Base-by-base conservation (phyloP, 1,140 invertebrate genomes). In the Caerostris darwini region DNA sequence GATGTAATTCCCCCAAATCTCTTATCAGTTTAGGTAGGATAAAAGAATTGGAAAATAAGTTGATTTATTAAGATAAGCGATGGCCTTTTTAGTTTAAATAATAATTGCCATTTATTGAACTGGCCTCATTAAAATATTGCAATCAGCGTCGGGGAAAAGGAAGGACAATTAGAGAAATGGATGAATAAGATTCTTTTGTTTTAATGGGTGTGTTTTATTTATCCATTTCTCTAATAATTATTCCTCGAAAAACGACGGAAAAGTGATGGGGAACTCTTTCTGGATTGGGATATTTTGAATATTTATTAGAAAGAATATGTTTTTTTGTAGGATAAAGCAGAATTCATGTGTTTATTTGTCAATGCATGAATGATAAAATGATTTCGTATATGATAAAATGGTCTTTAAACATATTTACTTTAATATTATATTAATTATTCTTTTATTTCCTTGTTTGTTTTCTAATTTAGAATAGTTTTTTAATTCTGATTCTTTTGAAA, bases 1-100 rank as follows among this genome's bases (percentile, higher is more conserved):
- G 58, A 91, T 58, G 34, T 77, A 91, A 91, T 91, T 59, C 89
- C 69, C n/a, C 5, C 17, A 34, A 81, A 91, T 91, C 71, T 91
- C n/a, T 91, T 81, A 91, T 91, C 71, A n/a, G 89, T 81, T 54
- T 34, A 54, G 89, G 71, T 59, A 91, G 58, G 69, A 59, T 81
- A 81, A 81, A 81, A 64, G 61, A 64, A 54, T 54, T 81, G 71
- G 34, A 34, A 91, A 91, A 91, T 91, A n/a, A 91, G 89, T 82
- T 91, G 53, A 91, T 91, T 91, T 91, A 91, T 91, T 91, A 81
- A 54, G 14, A 91, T 56, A 14, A 81, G 34, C 19, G 34, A 3
- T 34, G 34, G 19, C 6, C 85, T 8, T 81, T 50, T 81, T 81
- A 81, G 53, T 81, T 81, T 81, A 64, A 64, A 64, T 67, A 67